Evolutionary conservation across 2,113 vertebrate species (phyloP), one percentile per base, ranked within the genome.

Genomic region (Rhea americana): DNA sequence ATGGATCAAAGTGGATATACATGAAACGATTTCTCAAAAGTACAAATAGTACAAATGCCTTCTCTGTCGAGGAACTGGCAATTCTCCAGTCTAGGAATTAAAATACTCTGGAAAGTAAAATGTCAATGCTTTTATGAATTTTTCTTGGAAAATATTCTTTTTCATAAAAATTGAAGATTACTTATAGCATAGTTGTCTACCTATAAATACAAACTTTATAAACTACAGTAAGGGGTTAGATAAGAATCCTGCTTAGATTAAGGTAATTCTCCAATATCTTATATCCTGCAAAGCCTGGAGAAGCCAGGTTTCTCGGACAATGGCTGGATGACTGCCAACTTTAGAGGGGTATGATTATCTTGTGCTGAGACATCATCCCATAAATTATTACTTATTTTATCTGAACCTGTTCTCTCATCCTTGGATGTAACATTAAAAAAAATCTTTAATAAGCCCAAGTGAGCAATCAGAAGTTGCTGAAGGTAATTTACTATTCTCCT

Each of bases 331-430:
- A 55, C 47, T 37, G 55, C 24, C 26, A 67, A 8, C 53, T 71
- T 30, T 20, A 45, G n/a, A 85, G 50, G 13, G 74, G 48, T 3
- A n/a, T 4, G 75, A 16, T 63, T 79, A 61, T 50, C 20, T 90
- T 88, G 65, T 90, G 15, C 74, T 88, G 65, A 83, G 47, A 50
- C 65, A 77, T 63, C 41, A 47, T 53, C 11, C 35, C 11, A 10
- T 48, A 56, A 94, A 39, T 90, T 95, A 90, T 74, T 85, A 66
- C 25, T 82, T 76, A 28, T 73, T 87, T 91, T 85, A 71, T 35
- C 32, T 67, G 18, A 91, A 80, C 16, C 24, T 37, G 7, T 78
- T 90, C 24, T 14, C 30, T 71, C 56, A 81, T 81, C 11, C 47
- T 50, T 0, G 0, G 13, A 26, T 19, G 51, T 74, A 55, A 28